Base-by-base conservation (phyloP, 2,797 vertebrate genomes). In the Selene dorsalis region DNA sequence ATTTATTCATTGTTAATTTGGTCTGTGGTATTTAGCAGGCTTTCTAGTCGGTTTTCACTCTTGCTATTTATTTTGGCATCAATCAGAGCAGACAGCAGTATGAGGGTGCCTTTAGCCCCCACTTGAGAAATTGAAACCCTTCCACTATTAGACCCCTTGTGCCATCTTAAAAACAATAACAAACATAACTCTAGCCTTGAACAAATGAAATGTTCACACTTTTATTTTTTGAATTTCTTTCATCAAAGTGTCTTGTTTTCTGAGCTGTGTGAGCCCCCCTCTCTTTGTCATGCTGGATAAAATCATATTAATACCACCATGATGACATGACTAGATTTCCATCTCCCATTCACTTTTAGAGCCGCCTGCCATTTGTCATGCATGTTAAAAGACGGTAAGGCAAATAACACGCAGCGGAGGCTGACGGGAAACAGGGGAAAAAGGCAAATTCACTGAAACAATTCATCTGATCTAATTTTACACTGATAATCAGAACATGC, bases 381-480 rank as follows among this genome's bases (percentile, higher is more conserved):
- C 38, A 28, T 39, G 38, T 56, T 78, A 50, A 81, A 77, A 53
- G 61, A 74, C 30, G 28, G 17, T 61, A 22, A 61, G 59, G 55
- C 53, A 39, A 64, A 26, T 41, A 50, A 30, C 57, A 47, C 32
- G 22, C 13, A 22, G 26, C 50, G 18, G 30, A 59, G 58, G 65
- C 53, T 77, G 80, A 63, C 69, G 50, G 74, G 17, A 67, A 69
- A 24, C 56, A 61, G 56, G 30, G 14, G 43, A 47, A 60, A 80
- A 70, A 76, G 43, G 56, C 70, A 71, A 78, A 66, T 56, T 60
- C 50, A 14, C 24, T 56, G 63, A 82, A 75, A 80, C 68, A 71
- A 53, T 71, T 63, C 8, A 3, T 71, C 64, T 79, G 74, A 83
- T 88, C 69, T 71, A 73, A 82, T 88, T 87, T 80, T 79, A 82